Percentiles rank a stretch among this genome's conserved stretches.
These are phyloP conservation scores for Leptopilina myrica DNA, from an alignment of 2,888 invertebrate genomes.

Conservation along the genomic window DNA sequence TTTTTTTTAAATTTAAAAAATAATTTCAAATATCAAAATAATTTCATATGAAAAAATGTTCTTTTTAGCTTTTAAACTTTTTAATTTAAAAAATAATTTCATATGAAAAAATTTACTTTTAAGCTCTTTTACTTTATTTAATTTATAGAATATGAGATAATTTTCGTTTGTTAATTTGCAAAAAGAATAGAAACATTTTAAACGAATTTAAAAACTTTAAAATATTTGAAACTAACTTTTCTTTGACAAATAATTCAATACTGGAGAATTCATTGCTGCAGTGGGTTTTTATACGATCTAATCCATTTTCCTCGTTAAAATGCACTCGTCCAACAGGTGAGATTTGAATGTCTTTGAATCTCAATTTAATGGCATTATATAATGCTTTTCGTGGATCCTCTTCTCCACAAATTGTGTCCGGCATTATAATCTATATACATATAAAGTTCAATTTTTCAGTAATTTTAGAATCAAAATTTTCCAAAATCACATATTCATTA, in stretches of 20 bases:
- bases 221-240: constrained; percentile 79
- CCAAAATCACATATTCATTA: no score
- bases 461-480: no score
- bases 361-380: constrained; percentile 70
- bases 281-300: constrained; percentile 84
- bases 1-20: no score
- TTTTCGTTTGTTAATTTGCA: no score
- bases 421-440: constrained; percentile 78
- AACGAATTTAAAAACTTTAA: no score
- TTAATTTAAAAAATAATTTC: not conserved
- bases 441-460: no score
- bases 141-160: no score
- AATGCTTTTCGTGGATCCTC: constrained; percentile 50
- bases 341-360: constrained; percentile 81
- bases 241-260: constrained; percentile 81
- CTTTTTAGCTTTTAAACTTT: not conserved
- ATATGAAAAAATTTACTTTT: not conserved
- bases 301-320: constrained; percentile 87
- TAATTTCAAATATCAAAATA: not conserved
- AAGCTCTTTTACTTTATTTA: not conserved
- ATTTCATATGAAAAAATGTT: not conserved
- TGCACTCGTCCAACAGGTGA: constrained; percentile 85
- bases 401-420: constrained; percentile 52
- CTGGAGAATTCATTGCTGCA: constrained; percentile 85
- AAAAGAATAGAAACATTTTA: no score